These are phyloP conservation scores for Ypsolopha scabrella DNA, from an alignment of 2,888 invertebrate species.

Conservation along the genomic window DNA sequence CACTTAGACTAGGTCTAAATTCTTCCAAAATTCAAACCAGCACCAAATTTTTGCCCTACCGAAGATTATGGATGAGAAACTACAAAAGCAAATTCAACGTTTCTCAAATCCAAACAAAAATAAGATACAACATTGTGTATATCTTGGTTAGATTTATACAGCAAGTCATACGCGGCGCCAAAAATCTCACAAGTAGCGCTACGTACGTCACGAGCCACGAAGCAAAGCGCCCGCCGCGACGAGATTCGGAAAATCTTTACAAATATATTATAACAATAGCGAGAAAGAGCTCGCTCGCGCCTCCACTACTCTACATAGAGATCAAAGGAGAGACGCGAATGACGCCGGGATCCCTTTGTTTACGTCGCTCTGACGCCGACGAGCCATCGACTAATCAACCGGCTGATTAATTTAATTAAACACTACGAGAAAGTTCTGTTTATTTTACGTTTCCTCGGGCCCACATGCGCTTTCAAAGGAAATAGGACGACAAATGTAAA, in stretches of 20 bases:
- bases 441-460: constrained; percentile 66
- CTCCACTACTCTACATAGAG: constrained; percentile 19
- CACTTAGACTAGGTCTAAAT: too few relatives aligned
- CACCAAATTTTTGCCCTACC: too few relatives aligned
- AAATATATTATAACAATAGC: constrained; percentile 44
- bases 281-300: constrained; percentile 14
- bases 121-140: too few relatives aligned
- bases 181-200: background rate
- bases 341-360: constrained; percentile 42
- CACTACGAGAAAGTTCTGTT: constrained; percentile 70
- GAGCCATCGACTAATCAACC: constrained; percentile 67
- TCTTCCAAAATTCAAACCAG: too few relatives aligned
- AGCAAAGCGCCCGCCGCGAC: too few relatives aligned
- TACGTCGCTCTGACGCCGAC: constrained; percentile 49
- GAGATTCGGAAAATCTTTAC: constrained; percentile 21
- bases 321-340: constrained; percentile 40
- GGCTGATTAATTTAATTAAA: constrained; percentile 71
- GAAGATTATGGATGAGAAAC: too few relatives aligned
- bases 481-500: constrained; percentile 52
- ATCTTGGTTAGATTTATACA: background rate
- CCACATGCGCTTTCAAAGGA: constrained; percentile 69
- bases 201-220: too few relatives aligned
- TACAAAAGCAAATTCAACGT: too few relatives aligned
- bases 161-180: background rate
- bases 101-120: too few relatives aligned